A percentile compares a stretch with the other conserved stretches of the same genome.
These are phyloP conservation scores for Liopterus haemorrhoidalis DNA, from an alignment of 2,888 invertebrate genomes.

Conservation along the genomic window DNA sequence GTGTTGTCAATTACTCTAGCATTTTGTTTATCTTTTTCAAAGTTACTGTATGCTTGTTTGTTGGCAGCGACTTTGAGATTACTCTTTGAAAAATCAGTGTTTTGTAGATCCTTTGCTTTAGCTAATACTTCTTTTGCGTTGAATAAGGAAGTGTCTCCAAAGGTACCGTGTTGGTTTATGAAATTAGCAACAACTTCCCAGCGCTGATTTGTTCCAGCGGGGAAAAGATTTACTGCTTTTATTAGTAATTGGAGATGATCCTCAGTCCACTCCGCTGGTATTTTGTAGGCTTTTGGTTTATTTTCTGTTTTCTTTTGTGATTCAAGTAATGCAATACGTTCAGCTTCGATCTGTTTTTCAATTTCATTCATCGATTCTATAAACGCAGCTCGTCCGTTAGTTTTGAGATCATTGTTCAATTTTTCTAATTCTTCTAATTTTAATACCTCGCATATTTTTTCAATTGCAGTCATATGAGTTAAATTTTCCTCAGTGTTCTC, in stretches of 20 bases:
- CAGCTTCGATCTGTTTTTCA: slow-evolving; percentile 71
- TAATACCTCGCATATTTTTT: slow-evolving; percentile 81
- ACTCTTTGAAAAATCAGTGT: slow-evolving; percentile 78
- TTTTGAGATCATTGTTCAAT: slow-evolving; percentile 64
- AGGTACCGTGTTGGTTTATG: slow-evolving; percentile 78
- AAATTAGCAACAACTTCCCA: slow-evolving; percentile 95
- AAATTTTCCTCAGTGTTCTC: slow-evolving; percentile 66
- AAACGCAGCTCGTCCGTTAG: slow-evolving; percentile 61
- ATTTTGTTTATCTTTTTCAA: slow-evolving; percentile 77
- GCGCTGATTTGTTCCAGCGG: slow-evolving; percentile 90
- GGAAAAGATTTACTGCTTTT: slow-evolving; percentile 96
- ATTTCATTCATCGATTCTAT: slow-evolving; percentile 61
- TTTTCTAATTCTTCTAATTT: slow-evolving; percentile 66
- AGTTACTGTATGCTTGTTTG: slow-evolving; percentile 84
- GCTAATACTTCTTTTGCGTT: slow-evolving; percentile 88
- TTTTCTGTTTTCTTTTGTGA: slow-evolving; percentile 48
- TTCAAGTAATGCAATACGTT: slow-evolving; percentile 59
- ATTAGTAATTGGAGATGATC: slow-evolving; percentile 85
- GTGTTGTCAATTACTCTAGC: slow-evolving; percentile 59
- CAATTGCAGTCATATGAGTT: slow-evolving; percentile 82
- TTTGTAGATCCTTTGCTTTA: slow-evolving; percentile 93
- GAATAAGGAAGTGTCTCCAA: slow-evolving; percentile 55
- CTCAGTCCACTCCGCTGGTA: slow-evolving; percentile 68
- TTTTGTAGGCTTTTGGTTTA: slow-evolving; percentile 46
- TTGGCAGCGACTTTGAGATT: slow-evolving; percentile 82